phyloP scores from a whole-genome alignment of 35 echinoderm and acorn worm genomes.

The Stichopus chloronotus region DNA sequence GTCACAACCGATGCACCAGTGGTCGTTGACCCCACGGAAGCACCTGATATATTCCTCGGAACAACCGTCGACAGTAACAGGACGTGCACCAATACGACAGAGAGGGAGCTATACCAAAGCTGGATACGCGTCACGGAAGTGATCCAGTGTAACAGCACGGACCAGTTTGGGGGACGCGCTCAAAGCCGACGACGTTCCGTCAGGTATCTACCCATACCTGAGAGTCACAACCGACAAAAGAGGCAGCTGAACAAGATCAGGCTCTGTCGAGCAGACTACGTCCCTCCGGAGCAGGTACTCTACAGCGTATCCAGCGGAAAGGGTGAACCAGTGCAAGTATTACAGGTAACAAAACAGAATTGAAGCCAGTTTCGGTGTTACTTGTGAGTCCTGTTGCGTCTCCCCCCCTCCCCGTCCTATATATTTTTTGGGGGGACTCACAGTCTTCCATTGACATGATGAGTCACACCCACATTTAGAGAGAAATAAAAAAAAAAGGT shows the following conservation, averaged over 20 bases:
- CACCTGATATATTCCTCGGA: background rate
- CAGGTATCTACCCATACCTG: background rate
- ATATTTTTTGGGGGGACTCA: no score
- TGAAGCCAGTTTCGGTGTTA: no score
- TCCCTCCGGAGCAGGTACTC: slow-evolving; percentile 17
- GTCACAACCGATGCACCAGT: background rate
- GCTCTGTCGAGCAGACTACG: slow-evolving; percentile 19
- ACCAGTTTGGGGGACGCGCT: background rate
- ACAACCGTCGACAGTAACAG: background rate
- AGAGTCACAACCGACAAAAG: background rate
- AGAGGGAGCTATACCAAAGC: background rate
- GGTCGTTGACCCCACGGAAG: background rate
- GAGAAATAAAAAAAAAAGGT: no score
- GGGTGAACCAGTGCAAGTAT: slow-evolving; percentile 32
- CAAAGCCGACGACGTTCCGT: background rate
- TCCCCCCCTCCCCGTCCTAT: no score
- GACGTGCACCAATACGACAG: slow-evolving; percentile 35
- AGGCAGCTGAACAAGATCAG: background rate
- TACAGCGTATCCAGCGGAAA: slow-evolving; percentile 11
- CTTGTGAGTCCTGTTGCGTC: no score
- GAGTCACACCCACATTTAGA: no score
- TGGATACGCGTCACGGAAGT: slow-evolving; percentile 20
- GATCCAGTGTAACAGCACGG: slow-evolving; percentile 8
- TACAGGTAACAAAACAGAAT: background rate
- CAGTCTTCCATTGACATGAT: no score